Base-by-base conservation (phyloP, 2,888 invertebrate species). In the Cheiracanthium punctorium region DNA sequence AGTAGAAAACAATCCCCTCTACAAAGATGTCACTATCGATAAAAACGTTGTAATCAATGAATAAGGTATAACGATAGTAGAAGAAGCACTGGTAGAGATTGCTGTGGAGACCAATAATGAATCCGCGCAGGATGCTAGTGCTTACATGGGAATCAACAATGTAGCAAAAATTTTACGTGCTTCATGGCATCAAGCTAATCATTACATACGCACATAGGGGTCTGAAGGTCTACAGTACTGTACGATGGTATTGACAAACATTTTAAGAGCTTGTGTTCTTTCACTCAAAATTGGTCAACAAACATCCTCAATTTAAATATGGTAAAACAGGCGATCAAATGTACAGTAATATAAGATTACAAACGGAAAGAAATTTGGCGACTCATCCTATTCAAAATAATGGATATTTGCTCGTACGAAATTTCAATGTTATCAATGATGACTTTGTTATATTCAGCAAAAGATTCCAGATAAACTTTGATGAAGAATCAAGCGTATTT, bases 211-310 rank as follows among this genome's bases (percentile, higher is more conserved):
- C 28, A 52, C 33, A 65, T 67, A 24, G 5, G 86, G 81, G n/a
- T 29, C 1, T 20, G 86, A 74, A 29, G 86, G 81, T 12, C n/a
- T 30, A 5, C 80, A 81, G 84, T 76, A 32, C 14, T 73, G 0
- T 4, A 76, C 37, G 1, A 86, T 86, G 86, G 74, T 48, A 10
- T 28, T 75, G 29, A 69, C 74, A 41, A 81, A 81, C 32, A 80
- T 84, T 52, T 29, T 84, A 8, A 71, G 67, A 24, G 80, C 85
- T 52, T 14, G 20, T 1, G 58, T 79, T 71, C 80, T 80, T 29
- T 10, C 10, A 77, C 69, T 48, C 0, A 28, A 67, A 29, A 17
- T 29, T 77, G 77, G 48, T 29, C 71, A 14, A 17, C 80, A 41
- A 65, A 0, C 24, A 64, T n/a, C 1, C 52, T 82, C 20, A 80